Conservation (phyloP, 2,113 vertebrate genomes). For the Antigone vipio region DNA sequence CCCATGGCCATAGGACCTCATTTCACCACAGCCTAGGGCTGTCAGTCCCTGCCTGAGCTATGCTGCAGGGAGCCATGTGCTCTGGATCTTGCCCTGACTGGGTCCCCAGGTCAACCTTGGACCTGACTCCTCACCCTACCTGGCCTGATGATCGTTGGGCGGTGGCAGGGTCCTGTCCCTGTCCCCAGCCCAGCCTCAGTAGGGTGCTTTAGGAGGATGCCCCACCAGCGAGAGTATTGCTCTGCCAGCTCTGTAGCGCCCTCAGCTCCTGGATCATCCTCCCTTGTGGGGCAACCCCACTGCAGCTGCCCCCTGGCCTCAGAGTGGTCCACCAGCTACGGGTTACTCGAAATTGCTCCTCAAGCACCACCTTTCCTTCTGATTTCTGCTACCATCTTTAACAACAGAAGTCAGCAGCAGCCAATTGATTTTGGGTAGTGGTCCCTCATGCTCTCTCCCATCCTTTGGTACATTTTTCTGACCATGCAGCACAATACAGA, state of each 20-base stretch:
- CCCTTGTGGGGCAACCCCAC: rapidly evolving
- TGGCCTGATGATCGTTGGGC: rapidly evolving
- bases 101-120: not conserved
- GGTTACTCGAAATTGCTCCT: not conserved
- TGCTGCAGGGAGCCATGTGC: not conserved
- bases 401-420: not conserved
- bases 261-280: not conserved
- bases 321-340: rapidly evolving
- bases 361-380: not conserved
- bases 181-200: not conserved
- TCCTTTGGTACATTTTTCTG: not conserved
- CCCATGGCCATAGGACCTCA: too few species aligned
- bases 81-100: not conserved
- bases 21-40: not conserved
- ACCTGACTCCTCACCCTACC: not conserved
- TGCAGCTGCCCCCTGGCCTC: not conserved
- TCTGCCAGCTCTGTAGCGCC: not conserved
- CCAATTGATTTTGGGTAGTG: not conserved
- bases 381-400: not conserved
- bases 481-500: not conserved
- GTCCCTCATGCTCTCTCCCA: not conserved
- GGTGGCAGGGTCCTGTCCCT: not conserved
- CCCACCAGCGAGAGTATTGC: rapidly evolving
- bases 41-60: not conserved
- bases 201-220: not conserved